Evolutionary conservation across 2,797 vertebrate genomes (phyloP), one percentile per base, ranked within the genome.

Genomic region (Phrynocephalus forsythii): DNA sequence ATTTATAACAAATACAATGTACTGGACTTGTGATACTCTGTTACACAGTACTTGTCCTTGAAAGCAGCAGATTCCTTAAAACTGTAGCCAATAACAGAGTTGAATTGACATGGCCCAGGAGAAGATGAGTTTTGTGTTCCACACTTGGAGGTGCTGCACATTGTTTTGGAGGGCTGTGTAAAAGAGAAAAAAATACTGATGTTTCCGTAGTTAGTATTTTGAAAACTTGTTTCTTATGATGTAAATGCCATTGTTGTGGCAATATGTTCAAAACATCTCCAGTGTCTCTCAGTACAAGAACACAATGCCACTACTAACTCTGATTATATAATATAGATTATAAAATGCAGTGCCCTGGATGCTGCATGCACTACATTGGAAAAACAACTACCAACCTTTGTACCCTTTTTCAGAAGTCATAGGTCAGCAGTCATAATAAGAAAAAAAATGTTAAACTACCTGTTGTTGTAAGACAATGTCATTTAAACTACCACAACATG

Each of bases 361-460:
- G 26, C 4, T 10, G 73, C 33, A 18, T 50, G 6, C 20, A 87
- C 8, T 10, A 68, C 5, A 5, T 38, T 87, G 15, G n/a, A 67
- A 87, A 87, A 68, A 68, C 20, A 30, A 77, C 13, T 30, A 28
- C 33, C 28, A 71, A 87, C 72, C 38, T 87, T 56, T 38, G 44
- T 28, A 87, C 72, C 44, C 60, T 68, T 72, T 69, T 80, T 84
- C 28, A 85, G 63, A 85, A 78, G 77, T 78, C 28, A 78, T 38
- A 85, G 30, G 83, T 84, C 84, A 87, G 73, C 63, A 68, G 30
- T 66, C 8, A 75, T 18, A 33, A 52, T 28, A 50, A 38, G 10
- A 52, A 28, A 26, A 48, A n/a, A 26, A 66, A 24, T 63, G 33
- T 20, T n/a, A 13, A 2, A 30, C 5, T 13, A 77, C 33, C 30